phyloP scores from a whole-genome alignment of 2,113 vertebrate species.

The Hiodon tergisus region DNA sequence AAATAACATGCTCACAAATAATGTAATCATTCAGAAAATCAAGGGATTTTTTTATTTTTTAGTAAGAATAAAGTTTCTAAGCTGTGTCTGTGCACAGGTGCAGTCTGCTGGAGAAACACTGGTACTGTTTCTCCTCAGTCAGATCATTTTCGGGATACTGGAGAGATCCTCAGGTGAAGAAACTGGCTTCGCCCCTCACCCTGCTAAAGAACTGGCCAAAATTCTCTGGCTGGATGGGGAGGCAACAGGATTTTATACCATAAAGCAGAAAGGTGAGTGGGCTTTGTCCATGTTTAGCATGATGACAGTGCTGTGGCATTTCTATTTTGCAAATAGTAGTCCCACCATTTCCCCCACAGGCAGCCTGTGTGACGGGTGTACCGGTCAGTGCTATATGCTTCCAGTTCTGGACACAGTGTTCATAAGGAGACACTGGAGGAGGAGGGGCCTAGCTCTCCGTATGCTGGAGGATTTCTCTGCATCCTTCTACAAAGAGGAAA shows the following conservation, averaged over 20 bases:
- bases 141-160: slow-evolving; percentile 70
- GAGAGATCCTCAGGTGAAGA: slow-evolving; percentile 59
- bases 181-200: slow-evolving; percentile 67
- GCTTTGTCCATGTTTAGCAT: not conserved
- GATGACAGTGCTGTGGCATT: not conserved
- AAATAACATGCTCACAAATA: not conserved
- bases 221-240: slow-evolving; percentile 76
- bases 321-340: not conserved
- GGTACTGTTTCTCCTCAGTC: slow-evolving; percentile 83
- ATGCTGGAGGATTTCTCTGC: slow-evolving; percentile 84
- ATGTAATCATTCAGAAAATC: not conserved
- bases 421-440: slow-evolving; percentile 63
- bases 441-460: slow-evolving; percentile 69
- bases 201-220: slow-evolving; percentile 71
- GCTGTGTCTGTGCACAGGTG: slow-evolving; percentile 65
- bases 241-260: slow-evolving; percentile 82
- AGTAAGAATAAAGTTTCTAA: not conserved
- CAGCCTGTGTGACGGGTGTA: slow-evolving; percentile 63
- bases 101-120: slow-evolving; percentile 77
- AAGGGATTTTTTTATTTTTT: no score
- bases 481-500: slow-evolving; percentile 62
- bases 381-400: slow-evolving; percentile 67
- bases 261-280: slow-evolving; percentile 77
- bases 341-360: slow-evolving; percentile 55
- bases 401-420: slow-evolving; percentile 83